These are phyloP conservation scores for Ctena decussata DNA, from an alignment of 2,888 invertebrate species.

Conservation along the genomic window DNA sequence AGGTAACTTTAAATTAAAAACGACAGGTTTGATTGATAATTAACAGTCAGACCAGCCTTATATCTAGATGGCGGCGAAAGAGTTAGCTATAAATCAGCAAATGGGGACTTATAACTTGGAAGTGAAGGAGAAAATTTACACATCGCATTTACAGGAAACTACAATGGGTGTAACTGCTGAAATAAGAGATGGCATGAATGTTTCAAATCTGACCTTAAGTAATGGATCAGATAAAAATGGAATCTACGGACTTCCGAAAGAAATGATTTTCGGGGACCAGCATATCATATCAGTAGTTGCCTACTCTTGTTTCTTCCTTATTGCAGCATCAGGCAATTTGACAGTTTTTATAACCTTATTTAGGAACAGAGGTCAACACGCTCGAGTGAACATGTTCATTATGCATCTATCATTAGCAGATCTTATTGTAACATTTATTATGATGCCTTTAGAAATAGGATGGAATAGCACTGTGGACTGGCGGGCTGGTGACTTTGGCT, in stretches of 20 bases:
- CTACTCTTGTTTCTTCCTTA: constrained; percentile 89
- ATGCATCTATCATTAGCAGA: constrained; percentile 94
- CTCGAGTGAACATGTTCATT: constrained; percentile 92
- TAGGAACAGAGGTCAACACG: constrained; percentile 90
- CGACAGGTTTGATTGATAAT: no score
- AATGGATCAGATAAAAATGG: not conserved
- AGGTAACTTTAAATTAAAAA: no score
- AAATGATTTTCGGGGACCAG: constrained; percentile 95
- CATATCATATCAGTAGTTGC: constrained; percentile 94
- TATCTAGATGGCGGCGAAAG: no score
- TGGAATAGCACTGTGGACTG: constrained; percentile 93
- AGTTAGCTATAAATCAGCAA: no score
- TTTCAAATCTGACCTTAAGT: not conserved
- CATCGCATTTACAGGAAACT: no score
- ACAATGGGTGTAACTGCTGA: not conserved
- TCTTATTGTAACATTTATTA: constrained; percentile 93
- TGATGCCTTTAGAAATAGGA: constrained; percentile 90
- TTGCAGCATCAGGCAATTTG: constrained; percentile 95
- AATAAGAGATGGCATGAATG: not conserved
- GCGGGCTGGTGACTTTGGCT: constrained; percentile 92
- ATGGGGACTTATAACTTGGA: no score
- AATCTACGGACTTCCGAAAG: constrained; percentile 82
- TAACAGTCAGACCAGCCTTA: no score
- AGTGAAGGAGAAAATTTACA: no score
- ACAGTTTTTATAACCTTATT: constrained; percentile 91